These are phyloP conservation scores for Cinclus mexicanus DNA, from an alignment of 2,113 vertebrate species.

Conservation along the genomic window DNA sequence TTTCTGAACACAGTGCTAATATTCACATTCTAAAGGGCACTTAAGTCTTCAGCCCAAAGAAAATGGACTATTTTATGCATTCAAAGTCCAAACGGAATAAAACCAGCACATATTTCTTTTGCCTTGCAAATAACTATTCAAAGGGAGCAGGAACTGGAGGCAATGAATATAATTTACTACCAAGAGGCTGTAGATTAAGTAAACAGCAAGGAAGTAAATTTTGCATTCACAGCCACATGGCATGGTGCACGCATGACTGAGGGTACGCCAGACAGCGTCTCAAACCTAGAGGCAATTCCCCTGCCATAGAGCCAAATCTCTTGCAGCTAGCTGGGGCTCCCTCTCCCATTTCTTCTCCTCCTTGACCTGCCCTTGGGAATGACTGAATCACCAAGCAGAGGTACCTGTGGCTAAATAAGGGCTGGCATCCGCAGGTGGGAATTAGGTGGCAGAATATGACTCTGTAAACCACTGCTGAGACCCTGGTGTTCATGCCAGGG, in stretches of 20 bases:
- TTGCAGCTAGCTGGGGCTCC: not conserved
- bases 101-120: not conserved
- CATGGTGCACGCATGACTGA: accelerated
- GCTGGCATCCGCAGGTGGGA: not conserved
- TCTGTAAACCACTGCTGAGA: not conserved
- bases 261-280: not conserved
- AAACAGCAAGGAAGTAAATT: conserved; percentile 15
- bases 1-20: not conserved
- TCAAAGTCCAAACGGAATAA: not conserved
- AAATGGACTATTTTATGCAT: not conserved
- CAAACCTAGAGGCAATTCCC: not conserved
- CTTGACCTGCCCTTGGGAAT: not conserved
- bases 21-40: conserved; percentile 16
- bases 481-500: accelerated
- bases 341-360: not conserved
- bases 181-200: not conserved
- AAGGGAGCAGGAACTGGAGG: not conserved
- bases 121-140: conserved; percentile 35
- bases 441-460: not conserved
- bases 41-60: not conserved
- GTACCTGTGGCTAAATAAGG: not conserved
- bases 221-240: not conserved
- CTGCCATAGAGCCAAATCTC: not conserved
- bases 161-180: conserved; percentile 24
- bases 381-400: not conserved